phyloP scores from a whole-genome alignment of 2,113 vertebrate genomes.

The Mobula hypostoma region DNA sequence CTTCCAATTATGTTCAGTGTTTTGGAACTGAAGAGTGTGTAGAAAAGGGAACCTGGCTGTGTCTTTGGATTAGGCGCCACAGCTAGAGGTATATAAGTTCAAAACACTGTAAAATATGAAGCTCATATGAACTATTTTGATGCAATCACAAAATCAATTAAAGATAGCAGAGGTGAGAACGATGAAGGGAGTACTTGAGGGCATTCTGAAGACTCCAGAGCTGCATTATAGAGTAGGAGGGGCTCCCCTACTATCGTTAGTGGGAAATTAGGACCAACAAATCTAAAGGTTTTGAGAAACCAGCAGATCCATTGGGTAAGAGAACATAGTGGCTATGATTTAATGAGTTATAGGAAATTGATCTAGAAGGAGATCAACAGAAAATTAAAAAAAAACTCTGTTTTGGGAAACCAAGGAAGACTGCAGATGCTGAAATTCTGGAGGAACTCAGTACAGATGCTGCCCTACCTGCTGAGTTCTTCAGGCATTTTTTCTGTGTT shows the following conservation, averaged over 20 bases:
- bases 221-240: not conserved
- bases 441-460: too few relatives aligned
- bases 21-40: not conserved
- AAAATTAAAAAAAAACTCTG: not conserved
- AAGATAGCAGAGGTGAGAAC: not conserved
- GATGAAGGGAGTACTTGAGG: not conserved
- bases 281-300: not conserved
- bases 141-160: not conserved
- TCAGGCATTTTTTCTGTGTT: too few relatives aligned
- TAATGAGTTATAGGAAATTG: not conserved
- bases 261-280: slow-evolving; percentile 1
- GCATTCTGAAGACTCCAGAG: not conserved
- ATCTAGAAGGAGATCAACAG: not conserved
- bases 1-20: not conserved
- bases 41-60: not conserved
- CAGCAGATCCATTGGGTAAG: not conserved
- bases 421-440: too few relatives aligned
- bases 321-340: not conserved
- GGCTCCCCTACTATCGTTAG: not conserved
- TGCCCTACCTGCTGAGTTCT: too few relatives aligned
- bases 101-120: not conserved
- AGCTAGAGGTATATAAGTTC: not conserved
- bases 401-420: too few relatives aligned
- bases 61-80: not conserved
- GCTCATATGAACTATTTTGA: not conserved